Base-by-base conservation (phyloP, 1,140 invertebrate genomes). In the Calliopsis andreniformis region DNA sequence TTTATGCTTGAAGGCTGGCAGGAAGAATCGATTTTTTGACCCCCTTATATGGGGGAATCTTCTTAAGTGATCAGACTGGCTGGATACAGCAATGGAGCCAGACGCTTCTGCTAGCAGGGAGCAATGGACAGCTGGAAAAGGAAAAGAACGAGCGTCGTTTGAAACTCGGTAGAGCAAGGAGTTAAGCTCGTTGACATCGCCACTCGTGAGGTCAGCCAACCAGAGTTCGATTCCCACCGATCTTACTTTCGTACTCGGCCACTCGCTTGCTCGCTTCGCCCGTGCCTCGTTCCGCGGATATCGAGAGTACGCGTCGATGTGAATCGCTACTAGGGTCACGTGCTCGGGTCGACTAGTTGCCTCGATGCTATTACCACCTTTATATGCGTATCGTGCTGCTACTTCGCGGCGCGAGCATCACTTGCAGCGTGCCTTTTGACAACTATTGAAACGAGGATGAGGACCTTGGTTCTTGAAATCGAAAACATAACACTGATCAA, bases 171-270 rank as follows among this genome's bases (percentile, higher is more conserved):
- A 12, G 25, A 79, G 80, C 58, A 68, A 62, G 78, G 77, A 89
- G 86, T 91, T 89, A 85, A 88, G 84, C 89, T 91, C 83, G 87
- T 91, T 90, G 89, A 91, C 89, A 90, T 84, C 73, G 76, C n/a
- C 53, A 81, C 67, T 87, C 76, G 87, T 85, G 87, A 89, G 89
- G 89, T 90, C 87, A 91, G 86, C 81, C 83, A 83, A 83, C 76
- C 80, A 83, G 82, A 84, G 59, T 88, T 89, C 87, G 88, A 90
- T 90, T 90, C 88, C 81, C 85, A 86, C 79, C 86, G 84, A 67
- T 78, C 80, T 80, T 82, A 66, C 78, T 78, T 82, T 82, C 73
- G 73, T 72, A 58, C 47, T 61, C 63, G 2, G 18, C 43, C 43
- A 59, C 32, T 69, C 55, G 8, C 43, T 69, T 68, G 23, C 43